Percentiles rank a stretch among this genome's conserved stretches.
phyloP scores from a whole-genome alignment of 2,888 invertebrate genomes.

The Proisotoma minuta region DNA sequence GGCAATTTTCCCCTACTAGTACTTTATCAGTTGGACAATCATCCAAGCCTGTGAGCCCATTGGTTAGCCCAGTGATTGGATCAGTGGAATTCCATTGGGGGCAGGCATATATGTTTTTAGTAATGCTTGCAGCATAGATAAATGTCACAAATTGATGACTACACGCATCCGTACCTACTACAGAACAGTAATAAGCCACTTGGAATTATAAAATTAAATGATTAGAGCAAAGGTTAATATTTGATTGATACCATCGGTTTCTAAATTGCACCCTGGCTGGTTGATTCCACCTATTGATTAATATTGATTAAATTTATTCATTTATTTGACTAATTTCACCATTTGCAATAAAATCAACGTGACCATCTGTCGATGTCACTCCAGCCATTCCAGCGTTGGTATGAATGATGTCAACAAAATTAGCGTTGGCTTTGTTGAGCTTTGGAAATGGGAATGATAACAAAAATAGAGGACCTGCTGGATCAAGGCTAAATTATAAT shows the following conservation, averaged over 20 bases:
- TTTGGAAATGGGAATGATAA: conserved; percentile 47
- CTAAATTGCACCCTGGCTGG: not conserved
- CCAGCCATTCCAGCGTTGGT: conserved; percentile 28
- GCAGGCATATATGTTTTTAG: not conserved
- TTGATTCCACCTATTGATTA: no score
- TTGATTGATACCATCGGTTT: not conserved
- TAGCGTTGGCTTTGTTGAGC: conserved; percentile 62
- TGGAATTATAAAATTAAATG: no score
- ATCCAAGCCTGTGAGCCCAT: not conserved
- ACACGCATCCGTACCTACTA: no score
- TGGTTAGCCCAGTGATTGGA: not conserved
- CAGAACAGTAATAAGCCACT: no score
- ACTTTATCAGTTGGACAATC: not conserved
- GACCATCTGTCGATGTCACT: conserved; percentile 23
- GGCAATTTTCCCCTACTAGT: not conserved
- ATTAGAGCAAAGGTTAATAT: no score
- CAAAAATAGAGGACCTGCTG: conserved; percentile 32
- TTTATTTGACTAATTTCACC: no score
- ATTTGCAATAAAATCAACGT: conserved; percentile 39
- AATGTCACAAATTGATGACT: not conserved
- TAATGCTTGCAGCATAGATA: not conserved
- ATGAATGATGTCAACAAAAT: conserved; percentile 63
- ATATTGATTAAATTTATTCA: no score
- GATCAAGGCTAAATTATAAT: no score
- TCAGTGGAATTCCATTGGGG: not conserved